Percentiles rank a stretch among this genome's conserved stretches.
phyloP scores from a whole-genome alignment of 2,888 invertebrate genomes.

The Parascotia fuliginaria region DNA sequence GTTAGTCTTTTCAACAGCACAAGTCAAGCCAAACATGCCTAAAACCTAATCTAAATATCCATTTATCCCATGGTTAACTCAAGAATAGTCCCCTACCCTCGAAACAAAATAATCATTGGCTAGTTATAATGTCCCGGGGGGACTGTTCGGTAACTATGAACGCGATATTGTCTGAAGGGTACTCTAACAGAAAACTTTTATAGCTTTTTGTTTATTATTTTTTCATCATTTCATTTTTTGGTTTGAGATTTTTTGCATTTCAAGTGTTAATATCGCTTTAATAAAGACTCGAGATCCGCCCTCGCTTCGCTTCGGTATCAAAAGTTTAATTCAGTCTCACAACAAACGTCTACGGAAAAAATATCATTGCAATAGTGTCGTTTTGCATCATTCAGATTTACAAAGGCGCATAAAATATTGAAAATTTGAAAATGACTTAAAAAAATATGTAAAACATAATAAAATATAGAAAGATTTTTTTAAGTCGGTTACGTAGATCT shows the following conservation, averaged over 20 bases:
- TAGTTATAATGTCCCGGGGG: constrained; percentile 77
- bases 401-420: no score
- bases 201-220: constrained; percentile 69
- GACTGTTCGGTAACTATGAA: constrained; percentile 73
- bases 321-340: no score
- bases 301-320: no score
- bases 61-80: not conserved
- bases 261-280: constrained; percentile 1
- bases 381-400: no score
- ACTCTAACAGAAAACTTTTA: constrained; percentile 56
- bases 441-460: no score
- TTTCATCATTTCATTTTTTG: constrained; percentile 20
- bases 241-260: constrained; percentile 8
- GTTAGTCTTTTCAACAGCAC: no score
- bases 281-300: no score
- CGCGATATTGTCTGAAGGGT: constrained; percentile 70
- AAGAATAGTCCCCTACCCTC: constrained; percentile 52
- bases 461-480: no score
- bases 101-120: constrained; percentile 82
- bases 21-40: not conserved
- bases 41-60: not conserved
- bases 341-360: no score
- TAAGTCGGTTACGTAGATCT: no score
- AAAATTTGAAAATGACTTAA: no score
- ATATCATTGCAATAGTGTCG: no score